A percentile compares a stretch with the other conserved stretches of the same genome.
phyloP scores from a whole-genome alignment of 2,888 invertebrate genomes.

The Orthonychiurus folsomi region DNA sequence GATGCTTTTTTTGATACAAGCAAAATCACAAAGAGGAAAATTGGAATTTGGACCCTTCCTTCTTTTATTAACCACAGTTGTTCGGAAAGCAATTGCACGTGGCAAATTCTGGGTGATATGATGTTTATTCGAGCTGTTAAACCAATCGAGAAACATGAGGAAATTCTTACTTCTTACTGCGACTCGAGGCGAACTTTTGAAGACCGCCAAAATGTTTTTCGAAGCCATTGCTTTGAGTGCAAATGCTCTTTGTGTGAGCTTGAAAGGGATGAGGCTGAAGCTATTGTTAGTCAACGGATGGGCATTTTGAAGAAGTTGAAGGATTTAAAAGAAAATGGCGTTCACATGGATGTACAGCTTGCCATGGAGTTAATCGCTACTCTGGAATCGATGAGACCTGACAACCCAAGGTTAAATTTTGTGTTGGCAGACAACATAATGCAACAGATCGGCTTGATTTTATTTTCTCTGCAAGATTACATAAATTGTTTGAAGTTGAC shows the following conservation, averaged over 20 bases:
- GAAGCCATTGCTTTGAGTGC: constrained; percentile 4
- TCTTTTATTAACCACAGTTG: constrained; percentile 8
- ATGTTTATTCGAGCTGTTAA: background rate
- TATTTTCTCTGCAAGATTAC: too few relatives aligned
- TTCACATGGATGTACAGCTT: too few relatives aligned
- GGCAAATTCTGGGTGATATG: background rate
- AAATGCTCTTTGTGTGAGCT: constrained; percentile 2
- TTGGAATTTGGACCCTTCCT: background rate
- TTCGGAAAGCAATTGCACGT: background rate
- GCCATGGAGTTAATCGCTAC: too few relatives aligned
- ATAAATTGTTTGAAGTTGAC: background rate
- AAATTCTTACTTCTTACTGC: background rate
- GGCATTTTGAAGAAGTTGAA: background rate
- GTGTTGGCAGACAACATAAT: background rate
- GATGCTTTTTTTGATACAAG: too few relatives aligned
- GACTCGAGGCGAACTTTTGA: background rate
- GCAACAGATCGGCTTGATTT: background rate
- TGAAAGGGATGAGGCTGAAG: background rate
- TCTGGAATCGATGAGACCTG: too few relatives aligned
- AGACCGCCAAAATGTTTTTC: background rate
- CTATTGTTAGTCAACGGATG: background rate
- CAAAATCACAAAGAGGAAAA: background rate
- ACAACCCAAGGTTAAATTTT: too few relatives aligned
- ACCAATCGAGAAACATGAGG: background rate
- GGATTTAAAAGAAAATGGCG: too few relatives aligned